Conservation (phyloP, 2,113 vertebrate genomes). For the Cynopterus brachyotis region DNA sequence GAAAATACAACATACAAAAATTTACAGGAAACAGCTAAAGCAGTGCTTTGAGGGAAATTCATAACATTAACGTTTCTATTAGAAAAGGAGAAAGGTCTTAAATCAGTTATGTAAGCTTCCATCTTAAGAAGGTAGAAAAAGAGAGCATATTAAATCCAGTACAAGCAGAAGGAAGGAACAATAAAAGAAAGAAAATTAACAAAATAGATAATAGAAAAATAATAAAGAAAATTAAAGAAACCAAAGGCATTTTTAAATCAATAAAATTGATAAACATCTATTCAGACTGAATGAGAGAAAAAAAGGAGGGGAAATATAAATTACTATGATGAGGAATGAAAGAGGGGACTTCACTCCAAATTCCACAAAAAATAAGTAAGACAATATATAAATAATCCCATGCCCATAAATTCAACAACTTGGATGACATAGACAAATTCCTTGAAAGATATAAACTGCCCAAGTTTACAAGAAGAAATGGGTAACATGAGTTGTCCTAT, state of each 20-base stretch:
- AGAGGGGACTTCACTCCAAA: background rate
- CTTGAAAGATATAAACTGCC: background rate
- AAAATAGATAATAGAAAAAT: background rate
- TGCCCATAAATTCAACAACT: background rate
- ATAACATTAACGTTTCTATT: background rate
- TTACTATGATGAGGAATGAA: background rate
- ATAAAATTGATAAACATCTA: background rate
- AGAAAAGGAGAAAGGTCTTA: background rate
- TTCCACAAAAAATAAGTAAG: background rate
- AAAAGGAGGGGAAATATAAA: background rate
- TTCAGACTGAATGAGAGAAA: background rate
- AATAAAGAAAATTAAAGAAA: background rate
- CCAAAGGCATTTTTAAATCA: background rate
- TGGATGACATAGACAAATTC: background rate
- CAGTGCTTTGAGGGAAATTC: background rate
- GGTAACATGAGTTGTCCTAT: background rate
- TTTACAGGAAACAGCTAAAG: background rate
- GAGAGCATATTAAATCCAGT: background rate
- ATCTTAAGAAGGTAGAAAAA: background rate
- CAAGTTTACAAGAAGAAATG: background rate
- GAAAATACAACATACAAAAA: background rate
- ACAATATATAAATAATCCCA: background rate
- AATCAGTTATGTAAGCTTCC: background rate
- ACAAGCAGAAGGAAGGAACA: background rate
- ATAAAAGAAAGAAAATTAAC: background rate